Base-by-base conservation (phyloP, 2,888 invertebrate species). In the Sphecodes monilicornis region DNA sequence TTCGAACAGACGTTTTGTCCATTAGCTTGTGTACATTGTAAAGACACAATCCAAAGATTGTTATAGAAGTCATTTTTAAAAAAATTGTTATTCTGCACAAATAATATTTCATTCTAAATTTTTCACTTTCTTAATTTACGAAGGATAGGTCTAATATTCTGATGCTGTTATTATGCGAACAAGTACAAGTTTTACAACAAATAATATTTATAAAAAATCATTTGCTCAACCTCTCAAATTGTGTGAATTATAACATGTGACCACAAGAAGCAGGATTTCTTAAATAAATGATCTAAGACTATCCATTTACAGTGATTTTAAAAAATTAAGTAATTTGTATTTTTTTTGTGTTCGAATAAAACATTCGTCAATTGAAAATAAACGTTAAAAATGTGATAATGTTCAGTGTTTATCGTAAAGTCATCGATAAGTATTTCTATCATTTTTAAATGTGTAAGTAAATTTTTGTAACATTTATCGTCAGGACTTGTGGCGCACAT, bases 1-100 rank as follows among this genome's bases (percentile, higher is more conserved):
- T 84, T 82, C 36, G 22, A 60, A 73, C n/a, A 68, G 43, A 57
- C 29, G 16, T n/a, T 41, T 39, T 54, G 29, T 54, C 22, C 68
- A 26, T 10, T 5, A 26, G n/a, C n/a, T 0, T 26, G 6, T n/a
- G 6, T 10, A 6, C 3, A 68, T 50, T n/a, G 57, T 57, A 1
- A 32, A n/a, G n/a, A 11, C 46, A n/a, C n/a, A 4, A 11, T 32
- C 13, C 13, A 22, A 26, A 46, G 10, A 18, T 66, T 46, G 4
- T 10, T 41, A 8, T 3, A 22, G 41, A 69, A 36, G 41, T 29
- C 8, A 29, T 60, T 60, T 29, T 18, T 3, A 16, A 0, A 68
- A 29, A 39, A 1, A 29, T 18, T 0, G 3, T 70, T 0, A 1
- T 16, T 16, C 1, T 43, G 43, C 16, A 26, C 16, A 22, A 26